A percentile compares a stretch with the other conserved stretches of the same genome.
Conservation (phyloP, 2,888 invertebrate genomes). For the Digitonthophagus gazella region DNA sequence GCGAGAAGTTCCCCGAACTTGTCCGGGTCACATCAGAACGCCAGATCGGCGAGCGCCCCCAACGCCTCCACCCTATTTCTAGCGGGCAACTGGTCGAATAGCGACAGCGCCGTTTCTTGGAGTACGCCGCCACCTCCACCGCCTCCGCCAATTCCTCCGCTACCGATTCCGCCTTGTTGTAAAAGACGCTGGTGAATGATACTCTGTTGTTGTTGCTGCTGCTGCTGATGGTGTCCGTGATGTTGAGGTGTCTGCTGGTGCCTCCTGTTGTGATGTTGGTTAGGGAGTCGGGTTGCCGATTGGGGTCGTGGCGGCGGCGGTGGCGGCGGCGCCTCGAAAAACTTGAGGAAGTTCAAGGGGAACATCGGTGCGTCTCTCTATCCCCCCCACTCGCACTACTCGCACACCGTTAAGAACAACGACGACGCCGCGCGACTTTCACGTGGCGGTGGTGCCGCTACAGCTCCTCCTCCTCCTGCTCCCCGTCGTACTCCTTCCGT, state of each 20-base stretch:
- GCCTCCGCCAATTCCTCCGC: not conserved
- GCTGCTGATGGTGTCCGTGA: not conserved
- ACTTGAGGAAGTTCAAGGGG: conserved; percentile 12
- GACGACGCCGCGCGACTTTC: not conserved
- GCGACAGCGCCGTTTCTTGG: conserved; percentile 14
- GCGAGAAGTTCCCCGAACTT: conserved; percentile 14
- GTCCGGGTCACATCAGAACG: conserved; percentile 16
- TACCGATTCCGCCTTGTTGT: not conserved
- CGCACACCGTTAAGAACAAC: not conserved
- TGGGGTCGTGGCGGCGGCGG: not conserved
- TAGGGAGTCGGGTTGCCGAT: not conserved
- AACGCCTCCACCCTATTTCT: conserved; percentile 20
- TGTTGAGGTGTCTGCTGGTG: not conserved
- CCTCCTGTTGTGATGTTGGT: not conserved
- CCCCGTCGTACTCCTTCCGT: too few species aligned
- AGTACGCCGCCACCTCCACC: conserved; percentile 9
- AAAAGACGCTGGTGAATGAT: not conserved
- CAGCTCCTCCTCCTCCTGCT: not conserved
- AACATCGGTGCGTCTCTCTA: not conserved
- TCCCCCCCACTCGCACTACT: not conserved
- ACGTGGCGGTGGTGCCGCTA: too few species aligned
- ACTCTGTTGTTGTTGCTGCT: not conserved
- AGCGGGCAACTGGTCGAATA: conserved; percentile 14
- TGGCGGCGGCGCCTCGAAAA: conserved; percentile 7
- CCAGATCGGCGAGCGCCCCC: conserved; percentile 14